These are phyloP conservation scores for Lucifuga dentata DNA, from an alignment of 2,113 vertebrate genomes.

Conservation along the genomic window DNA sequence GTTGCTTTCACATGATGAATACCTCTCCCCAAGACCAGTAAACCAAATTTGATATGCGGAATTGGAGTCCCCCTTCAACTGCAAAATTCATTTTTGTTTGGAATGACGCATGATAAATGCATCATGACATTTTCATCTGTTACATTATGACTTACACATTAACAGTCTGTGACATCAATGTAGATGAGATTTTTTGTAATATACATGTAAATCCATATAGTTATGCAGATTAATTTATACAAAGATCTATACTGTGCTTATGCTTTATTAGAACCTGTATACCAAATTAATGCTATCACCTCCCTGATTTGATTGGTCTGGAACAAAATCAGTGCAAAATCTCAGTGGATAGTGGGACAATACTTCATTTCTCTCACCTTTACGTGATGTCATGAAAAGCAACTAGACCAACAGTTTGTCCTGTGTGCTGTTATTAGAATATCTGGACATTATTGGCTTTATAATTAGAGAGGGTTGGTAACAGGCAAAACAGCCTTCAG, in stretches of 20 bases:
- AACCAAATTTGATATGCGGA: no score
- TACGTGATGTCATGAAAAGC: neutral
- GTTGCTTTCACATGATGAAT: no score
- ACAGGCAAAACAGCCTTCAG: neutral
- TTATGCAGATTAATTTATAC: constrained; percentile 28
- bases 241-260: constrained; percentile 36
- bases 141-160: constrained; percentile 10
- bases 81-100: neutral
- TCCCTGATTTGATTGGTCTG: constrained; percentile 38
- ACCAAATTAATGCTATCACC: constrained; percentile 40
- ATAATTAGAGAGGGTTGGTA: constrained; percentile 5
- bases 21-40: no score
- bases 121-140: constrained; percentile 38
- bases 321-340: constrained; percentile 30
- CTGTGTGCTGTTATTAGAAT: neutral
- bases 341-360: constrained; percentile 17
- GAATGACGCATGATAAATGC: constrained; percentile 35
- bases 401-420: neutral
- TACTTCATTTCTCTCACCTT: constrained; percentile 3
- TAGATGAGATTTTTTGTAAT: constrained; percentile 37
- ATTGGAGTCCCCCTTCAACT: no score
- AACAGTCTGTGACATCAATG: constrained; percentile 7
- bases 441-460: neutral
- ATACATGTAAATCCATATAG: constrained; percentile 33
- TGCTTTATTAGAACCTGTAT: constrained; percentile 22